These are phyloP conservation scores for Tylochromis polylepis DNA, from an alignment of 2,113 vertebrate genomes.

Conservation along the genomic window DNA sequence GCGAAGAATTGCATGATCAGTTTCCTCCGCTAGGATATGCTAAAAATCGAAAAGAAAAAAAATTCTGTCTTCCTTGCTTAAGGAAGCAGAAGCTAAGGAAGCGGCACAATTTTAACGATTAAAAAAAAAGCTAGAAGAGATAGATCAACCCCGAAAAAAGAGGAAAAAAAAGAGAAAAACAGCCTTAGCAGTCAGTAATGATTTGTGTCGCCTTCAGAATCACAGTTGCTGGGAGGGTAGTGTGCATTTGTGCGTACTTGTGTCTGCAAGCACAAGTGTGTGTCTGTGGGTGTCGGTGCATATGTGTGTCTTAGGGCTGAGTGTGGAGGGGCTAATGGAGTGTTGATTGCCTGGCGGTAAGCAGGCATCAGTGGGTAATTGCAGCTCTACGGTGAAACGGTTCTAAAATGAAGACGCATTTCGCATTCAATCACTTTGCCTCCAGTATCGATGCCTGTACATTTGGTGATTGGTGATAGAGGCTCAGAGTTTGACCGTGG, in stretches of 20 bases:
- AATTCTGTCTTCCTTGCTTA: not conserved
- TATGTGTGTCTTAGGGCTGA: constrained; percentile 48
- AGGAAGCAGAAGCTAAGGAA: constrained; percentile 8
- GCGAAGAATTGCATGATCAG: constrained; percentile 50
- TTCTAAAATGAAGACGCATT: constrained; percentile 67
- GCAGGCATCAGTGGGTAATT: constrained; percentile 73
- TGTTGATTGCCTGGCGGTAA: constrained; percentile 72
- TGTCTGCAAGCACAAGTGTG: not conserved
- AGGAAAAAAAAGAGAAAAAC: not conserved
- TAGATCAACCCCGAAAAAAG: not conserved
- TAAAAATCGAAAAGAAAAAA: constrained; percentile 6
- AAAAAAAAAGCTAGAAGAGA: not conserved
- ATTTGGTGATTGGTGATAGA: not conserved
- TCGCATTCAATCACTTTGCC: constrained; percentile 52
- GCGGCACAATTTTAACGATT: constrained; percentile 18
- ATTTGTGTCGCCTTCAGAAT: constrained; percentile 47
- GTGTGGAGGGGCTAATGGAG: constrained; percentile 69
- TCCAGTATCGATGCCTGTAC: constrained; percentile 2
- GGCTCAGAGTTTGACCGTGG: not conserved
- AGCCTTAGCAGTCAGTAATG: constrained; percentile 45
- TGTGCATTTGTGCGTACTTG: constrained; percentile 22
- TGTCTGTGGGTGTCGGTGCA: constrained; percentile 24
- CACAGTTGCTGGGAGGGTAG: constrained; percentile 1
- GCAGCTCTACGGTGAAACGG: constrained; percentile 60
- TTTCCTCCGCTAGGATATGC: constrained; percentile 36